Base-by-base conservation (phyloP, 2,888 invertebrate genomes). In the Heliconius ethilla region DNA sequence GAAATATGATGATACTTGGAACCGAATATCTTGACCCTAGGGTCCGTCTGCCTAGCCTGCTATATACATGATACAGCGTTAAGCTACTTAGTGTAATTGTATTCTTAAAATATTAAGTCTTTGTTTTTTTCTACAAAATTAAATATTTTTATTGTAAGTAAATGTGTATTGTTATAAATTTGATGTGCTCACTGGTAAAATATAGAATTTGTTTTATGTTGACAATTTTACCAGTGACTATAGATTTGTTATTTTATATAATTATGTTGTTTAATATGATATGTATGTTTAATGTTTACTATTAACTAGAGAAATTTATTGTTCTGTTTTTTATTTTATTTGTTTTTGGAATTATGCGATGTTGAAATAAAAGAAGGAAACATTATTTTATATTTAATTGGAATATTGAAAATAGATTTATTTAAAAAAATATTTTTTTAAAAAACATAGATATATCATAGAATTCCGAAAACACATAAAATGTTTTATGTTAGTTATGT, bases 271-370 rank as follows among this genome's bases (percentile, higher is more conserved):
- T n/a, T 40, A 40, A 40, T 33, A 33, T 33, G 33, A 59, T 79
- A 18, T 75, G 51, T 78, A 78, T 80, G 62, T 75, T 78, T 78
- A 75, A 77, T 78, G 76, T 77, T 27, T 75, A 63, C 29, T 74
- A 74, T 40, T 75, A 65, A 75, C 72, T 78, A 81, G 78, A 78
- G 5, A 55, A 78, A 76, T 76, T 76, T 72, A 33, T 77, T 82
- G 45, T 78, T 78, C 76, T 79, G 74, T 78, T 79, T 79, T 77
- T 59, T 75, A 72, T 72, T 70, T 72, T 66, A 27, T 76, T 77
- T 37, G 75, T 55, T 63, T 51, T 79, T 72, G 75, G 75, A 77
- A 40, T 75, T 74, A 59, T 63, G 18, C 18, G 6, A 18, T 51
- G 7, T 18, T 51, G 18, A 51, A 51, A 51, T 51, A 18, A 18